These are phyloP conservation scores for Clarias fuscus DNA, from an alignment of 2,797 vertebrate species.

Conservation along the genomic window DNA sequence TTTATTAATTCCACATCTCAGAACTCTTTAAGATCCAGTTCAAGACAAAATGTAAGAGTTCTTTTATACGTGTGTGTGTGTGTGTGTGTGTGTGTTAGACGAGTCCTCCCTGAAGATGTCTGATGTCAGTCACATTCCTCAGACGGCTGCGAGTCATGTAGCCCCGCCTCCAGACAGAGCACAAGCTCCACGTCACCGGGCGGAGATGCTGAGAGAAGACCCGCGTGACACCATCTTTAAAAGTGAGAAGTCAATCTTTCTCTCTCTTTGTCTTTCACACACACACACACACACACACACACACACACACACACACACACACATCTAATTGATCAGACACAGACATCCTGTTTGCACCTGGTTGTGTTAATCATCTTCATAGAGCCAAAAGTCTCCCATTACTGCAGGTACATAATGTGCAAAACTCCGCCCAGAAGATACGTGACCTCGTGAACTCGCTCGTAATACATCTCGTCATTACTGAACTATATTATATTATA, in stretches of 20 bases:
- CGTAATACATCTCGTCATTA: background rate
- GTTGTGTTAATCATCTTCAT: background rate
- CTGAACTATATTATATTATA: background rate
- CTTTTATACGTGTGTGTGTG: background rate
- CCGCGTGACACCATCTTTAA: conserved; percentile 82
- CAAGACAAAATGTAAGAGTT: no score
- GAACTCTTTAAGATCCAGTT: no score
- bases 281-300: background rate
- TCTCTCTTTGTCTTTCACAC: background rate
- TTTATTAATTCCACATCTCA: no score
- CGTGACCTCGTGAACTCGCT: no score
- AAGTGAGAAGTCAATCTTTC: conserved; percentile 68
- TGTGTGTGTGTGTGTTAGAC: conserved; percentile 70
- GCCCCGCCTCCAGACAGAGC: background rate
- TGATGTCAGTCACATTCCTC: conserved; percentile 86
- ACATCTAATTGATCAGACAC: background rate
- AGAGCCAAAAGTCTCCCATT: background rate
- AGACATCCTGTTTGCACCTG: background rate
- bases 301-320: background rate
- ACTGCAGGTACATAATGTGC: background rate
- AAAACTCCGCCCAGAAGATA: background rate
- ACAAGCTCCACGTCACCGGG: conserved; percentile 45
- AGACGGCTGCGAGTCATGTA: conserved; percentile 79
- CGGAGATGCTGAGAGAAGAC: conserved; percentile 86
- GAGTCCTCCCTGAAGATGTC: conserved; percentile 80